phyloP scores from a whole-genome alignment of 2,888 invertebrate species.

The Pseudococcus viburni region DNA sequence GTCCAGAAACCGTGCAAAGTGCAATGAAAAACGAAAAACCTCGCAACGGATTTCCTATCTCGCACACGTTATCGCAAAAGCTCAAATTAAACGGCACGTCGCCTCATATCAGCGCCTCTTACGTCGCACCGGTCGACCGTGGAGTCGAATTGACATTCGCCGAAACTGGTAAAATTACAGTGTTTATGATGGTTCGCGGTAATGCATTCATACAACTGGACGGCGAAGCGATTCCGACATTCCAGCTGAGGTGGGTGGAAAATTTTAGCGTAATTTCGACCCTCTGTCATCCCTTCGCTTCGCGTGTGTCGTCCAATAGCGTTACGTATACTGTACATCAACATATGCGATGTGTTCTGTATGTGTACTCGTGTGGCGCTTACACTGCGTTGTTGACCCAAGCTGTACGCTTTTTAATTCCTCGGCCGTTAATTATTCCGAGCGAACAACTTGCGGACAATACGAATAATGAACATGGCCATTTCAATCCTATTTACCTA shows the following conservation, averaged over 20 bases:
- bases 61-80: conserved; percentile 31
- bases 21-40: conserved; percentile 8
- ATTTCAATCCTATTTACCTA: conserved; percentile 7
- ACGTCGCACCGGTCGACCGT: conserved; percentile 77
- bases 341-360: neutral
- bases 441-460: conserved; percentile 25
- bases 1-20: neutral
- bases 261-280: neutral
- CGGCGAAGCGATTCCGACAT: conserved; percentile 90
- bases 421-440: neutral
- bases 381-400: neutral
- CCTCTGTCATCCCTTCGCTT: neutral
- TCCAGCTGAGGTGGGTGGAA: conserved; percentile 83
- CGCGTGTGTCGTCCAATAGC: neutral
- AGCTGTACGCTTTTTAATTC: conserved; percentile 33
- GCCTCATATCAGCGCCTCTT: neutral
- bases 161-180: conserved; percentile 86
- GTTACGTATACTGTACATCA: neutral
- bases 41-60: neutral
- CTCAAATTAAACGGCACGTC: conserved; percentile 6
- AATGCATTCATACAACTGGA: conserved; percentile 92
- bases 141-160: conserved; percentile 87
- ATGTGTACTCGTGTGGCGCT: no score
- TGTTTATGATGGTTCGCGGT: conserved; percentile 93
- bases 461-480: conserved; percentile 6